A percentile compares a stretch with the other conserved stretches of the same genome.
phyloP scores from a whole-genome alignment of 2,888 invertebrate genomes.

The Invenusta paracnida region DNA sequence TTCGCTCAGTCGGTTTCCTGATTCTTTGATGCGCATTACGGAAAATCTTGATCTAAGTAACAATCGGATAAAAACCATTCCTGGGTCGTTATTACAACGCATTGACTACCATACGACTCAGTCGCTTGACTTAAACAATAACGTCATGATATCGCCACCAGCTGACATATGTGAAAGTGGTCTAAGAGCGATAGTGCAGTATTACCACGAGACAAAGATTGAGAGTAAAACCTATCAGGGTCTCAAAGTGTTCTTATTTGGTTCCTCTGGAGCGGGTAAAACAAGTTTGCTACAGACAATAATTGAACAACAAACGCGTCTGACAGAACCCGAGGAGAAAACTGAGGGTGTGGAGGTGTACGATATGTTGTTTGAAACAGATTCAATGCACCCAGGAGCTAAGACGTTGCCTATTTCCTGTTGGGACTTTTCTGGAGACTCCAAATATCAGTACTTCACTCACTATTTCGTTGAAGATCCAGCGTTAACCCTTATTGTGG shows the following conservation, averaged over 20 bases:
- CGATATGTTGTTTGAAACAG: slow-evolving; percentile 50
- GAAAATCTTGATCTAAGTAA: slow-evolving; percentile 53
- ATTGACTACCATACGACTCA: slow-evolving; percentile 34
- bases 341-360: slow-evolving; percentile 52
- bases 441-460: slow-evolving; percentile 53
- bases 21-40: slow-evolving; percentile 54
- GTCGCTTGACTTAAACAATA: slow-evolving; percentile 54
- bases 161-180: slow-evolving; percentile 55
- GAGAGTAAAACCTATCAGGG: slow-evolving; percentile 52
- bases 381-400: slow-evolving; percentile 47
- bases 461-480: slow-evolving; percentile 52
- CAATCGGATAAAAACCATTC: slow-evolving; percentile 50
- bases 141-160: slow-evolving; percentile 55
- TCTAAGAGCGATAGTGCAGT: slow-evolving; percentile 53
- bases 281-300: slow-evolving; percentile 54
- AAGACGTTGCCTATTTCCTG: slow-evolving; percentile 50
- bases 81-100: slow-evolving; percentile 1
- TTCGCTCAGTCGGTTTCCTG: slow-evolving; percentile 54
- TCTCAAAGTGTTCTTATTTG: slow-evolving; percentile 51
- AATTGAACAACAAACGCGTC: slow-evolving; percentile 55
- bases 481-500: slow-evolving; percentile 3
- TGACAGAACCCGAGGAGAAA: slow-evolving; percentile 52
- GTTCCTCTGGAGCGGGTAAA: slow-evolving; percentile 51
- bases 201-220: slow-evolving; percentile 54
- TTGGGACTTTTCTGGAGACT: slow-evolving; percentile 57